Conservation (phyloP, 2,888 invertebrate genomes). For the Tenthredo notha region DNA sequence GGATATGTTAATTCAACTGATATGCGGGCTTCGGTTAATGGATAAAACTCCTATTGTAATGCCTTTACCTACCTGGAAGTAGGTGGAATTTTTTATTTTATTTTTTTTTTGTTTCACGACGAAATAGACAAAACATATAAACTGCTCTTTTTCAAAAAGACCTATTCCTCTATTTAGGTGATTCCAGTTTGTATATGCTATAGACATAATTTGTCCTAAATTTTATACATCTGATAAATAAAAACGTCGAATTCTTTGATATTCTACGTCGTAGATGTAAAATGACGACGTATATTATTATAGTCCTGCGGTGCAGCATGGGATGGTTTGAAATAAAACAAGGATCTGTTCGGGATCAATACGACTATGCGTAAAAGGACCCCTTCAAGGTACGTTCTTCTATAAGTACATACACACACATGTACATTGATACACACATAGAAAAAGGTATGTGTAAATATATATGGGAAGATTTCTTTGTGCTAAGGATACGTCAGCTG, state of each 20-base stretch:
- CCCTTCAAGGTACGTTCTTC: constrained; percentile 21
- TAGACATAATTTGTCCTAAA: background rate
- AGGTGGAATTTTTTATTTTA: background rate
- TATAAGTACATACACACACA: background rate
- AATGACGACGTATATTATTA: background rate
- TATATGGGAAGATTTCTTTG: background rate
- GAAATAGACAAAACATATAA: background rate
- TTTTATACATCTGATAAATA: background rate
- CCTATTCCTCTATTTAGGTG: background rate
- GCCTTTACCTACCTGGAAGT: background rate
- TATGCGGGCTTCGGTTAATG: constrained; percentile 23
- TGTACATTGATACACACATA: background rate
- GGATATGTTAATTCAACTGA: background rate
- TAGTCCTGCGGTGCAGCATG: background rate
- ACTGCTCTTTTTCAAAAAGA: background rate
- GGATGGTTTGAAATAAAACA: constrained; percentile 43
- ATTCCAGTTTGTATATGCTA: background rate
- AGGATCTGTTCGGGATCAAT: constrained; percentile 49
- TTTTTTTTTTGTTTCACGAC: background rate
- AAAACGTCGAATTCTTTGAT: background rate
- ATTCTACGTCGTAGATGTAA: background rate
- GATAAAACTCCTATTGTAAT: background rate
- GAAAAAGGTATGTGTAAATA: background rate
- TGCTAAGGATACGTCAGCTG: background rate
- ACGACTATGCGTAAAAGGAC: constrained; percentile 45